These are phyloP conservation scores for Arrhamphus sclerolepis DNA, from an alignment of 2,797 vertebrate species.

Conservation along the genomic window DNA sequence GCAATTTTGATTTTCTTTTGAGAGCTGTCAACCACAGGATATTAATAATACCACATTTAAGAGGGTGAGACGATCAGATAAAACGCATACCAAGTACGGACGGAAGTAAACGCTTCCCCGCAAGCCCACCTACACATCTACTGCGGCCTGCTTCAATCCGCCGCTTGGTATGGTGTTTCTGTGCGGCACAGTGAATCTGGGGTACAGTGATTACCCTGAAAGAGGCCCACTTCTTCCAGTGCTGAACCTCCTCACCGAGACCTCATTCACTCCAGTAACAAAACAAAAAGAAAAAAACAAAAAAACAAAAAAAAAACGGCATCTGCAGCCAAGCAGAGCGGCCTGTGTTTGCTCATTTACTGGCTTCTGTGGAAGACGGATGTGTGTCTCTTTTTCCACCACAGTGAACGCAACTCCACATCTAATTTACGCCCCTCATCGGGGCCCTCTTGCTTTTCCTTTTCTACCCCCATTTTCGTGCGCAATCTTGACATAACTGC, in stretches of 20 bases:
- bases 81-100: conserved; percentile 2
- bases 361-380: conserved; percentile 62
- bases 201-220: conserved; percentile 38
- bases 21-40: no score
- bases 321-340: conserved; percentile 40
- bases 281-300: neutral
- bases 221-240: conserved; percentile 48
- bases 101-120: conserved; percentile 7
- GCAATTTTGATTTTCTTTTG: no score
- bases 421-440: conserved; percentile 26
- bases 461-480: conserved; percentile 13
- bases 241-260: conserved; percentile 46
- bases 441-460: conserved; percentile 29
- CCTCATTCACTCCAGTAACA: conserved; percentile 55
- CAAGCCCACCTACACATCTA: conserved; percentile 11
- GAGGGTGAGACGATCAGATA: conserved; percentile 3
- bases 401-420: conserved; percentile 21
- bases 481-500: conserved; percentile 26
- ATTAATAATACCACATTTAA: neutral
- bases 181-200: conserved; percentile 24
- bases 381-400: conserved; percentile 39
- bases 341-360: conserved; percentile 51
- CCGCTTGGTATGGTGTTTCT: conserved; percentile 27
- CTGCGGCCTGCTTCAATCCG: conserved; percentile 1
- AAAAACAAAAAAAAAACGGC: conserved; percentile 3